These are phyloP conservation scores for Clarias platycephalus DNA, from an alignment of 2,797 vertebrate genomes.

Conservation along the genomic window DNA sequence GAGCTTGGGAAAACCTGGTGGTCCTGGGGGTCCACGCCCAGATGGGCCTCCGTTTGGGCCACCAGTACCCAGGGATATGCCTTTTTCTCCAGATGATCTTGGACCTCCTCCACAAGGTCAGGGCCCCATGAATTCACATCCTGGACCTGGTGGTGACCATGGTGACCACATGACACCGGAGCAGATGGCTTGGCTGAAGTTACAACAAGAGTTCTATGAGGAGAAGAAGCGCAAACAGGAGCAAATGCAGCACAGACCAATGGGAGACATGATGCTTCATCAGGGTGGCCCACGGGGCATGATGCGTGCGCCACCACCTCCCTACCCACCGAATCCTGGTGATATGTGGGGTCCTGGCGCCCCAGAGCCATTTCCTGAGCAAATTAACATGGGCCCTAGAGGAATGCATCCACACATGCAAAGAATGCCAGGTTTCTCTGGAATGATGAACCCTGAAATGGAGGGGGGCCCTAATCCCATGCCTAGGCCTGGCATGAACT, in stretches of 20 bases:
- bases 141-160: slow-evolving; percentile 79
- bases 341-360: slow-evolving; percentile 93
- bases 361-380: slow-evolving; percentile 90
- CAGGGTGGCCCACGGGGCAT: slow-evolving; percentile 91
- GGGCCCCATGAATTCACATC: slow-evolving; percentile 79
- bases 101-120: slow-evolving; percentile 87
- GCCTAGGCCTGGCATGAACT: slow-evolving; percentile 88
- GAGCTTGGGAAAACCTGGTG: slow-evolving; percentile 90
- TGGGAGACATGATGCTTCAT: slow-evolving; percentile 97
- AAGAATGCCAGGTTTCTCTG: slow-evolving; percentile 92
- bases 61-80: slow-evolving; percentile 91
- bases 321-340: slow-evolving; percentile 92
- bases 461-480: slow-evolving; percentile 85
- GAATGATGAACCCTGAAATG: slow-evolving; percentile 97
- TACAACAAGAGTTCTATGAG: slow-evolving; percentile 98
- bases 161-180: slow-evolving; percentile 98
- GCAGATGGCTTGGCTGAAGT: slow-evolving; percentile 96
- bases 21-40: slow-evolving; percentile 84
- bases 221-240: slow-evolving; percentile 98
- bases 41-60: slow-evolving; percentile 91
- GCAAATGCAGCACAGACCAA: slow-evolving; percentile 91
- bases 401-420: slow-evolving; percentile 93
- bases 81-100: slow-evolving; percentile 94
- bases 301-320: slow-evolving; percentile 92
- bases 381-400: slow-evolving; percentile 88